A percentile compares a stretch with the other conserved stretches of the same genome.
phyloP scores from a whole-genome alignment of 2,113 vertebrate species.

The Theropithecus gelada region DNA sequence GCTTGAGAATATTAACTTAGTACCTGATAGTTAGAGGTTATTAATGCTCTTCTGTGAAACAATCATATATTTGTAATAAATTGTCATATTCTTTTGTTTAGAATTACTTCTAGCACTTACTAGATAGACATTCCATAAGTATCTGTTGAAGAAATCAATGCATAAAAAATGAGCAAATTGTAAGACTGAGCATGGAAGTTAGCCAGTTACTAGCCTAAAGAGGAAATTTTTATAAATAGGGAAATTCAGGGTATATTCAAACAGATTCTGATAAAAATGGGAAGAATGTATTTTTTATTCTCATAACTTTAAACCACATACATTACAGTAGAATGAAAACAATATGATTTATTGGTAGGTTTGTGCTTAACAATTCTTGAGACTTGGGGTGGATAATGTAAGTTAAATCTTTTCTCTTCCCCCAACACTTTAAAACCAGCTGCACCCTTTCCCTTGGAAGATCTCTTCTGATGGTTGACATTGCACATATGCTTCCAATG shows the following conservation, averaged over 20 bases:
- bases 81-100: background rate
- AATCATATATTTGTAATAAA: background rate
- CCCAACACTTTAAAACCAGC: background rate
- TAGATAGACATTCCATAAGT: background rate
- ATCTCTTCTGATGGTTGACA: background rate
- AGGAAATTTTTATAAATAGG: background rate
- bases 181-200: background rate
- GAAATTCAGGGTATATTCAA: background rate
- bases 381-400: background rate
- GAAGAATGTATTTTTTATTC: background rate
- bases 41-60: background rate
- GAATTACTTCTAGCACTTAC: constrained; percentile 26
- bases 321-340: background rate
- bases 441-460: background rate
- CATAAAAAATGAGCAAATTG: background rate
- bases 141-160: background rate
- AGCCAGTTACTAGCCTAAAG: background rate
- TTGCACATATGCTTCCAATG: background rate
- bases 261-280: background rate
- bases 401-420: constrained; percentile 22
- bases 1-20: background rate
- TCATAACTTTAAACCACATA: background rate
- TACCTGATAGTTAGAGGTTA: background rate
- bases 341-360: constrained; percentile 25
- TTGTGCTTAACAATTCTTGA: background rate